A percentile compares a stretch with the other conserved stretches of the same genome.
Evolutionary conservation across 2,113 vertebrate genomes (phyloP).

Genomic region (Rhinolophus ferrumequinum): DNA sequence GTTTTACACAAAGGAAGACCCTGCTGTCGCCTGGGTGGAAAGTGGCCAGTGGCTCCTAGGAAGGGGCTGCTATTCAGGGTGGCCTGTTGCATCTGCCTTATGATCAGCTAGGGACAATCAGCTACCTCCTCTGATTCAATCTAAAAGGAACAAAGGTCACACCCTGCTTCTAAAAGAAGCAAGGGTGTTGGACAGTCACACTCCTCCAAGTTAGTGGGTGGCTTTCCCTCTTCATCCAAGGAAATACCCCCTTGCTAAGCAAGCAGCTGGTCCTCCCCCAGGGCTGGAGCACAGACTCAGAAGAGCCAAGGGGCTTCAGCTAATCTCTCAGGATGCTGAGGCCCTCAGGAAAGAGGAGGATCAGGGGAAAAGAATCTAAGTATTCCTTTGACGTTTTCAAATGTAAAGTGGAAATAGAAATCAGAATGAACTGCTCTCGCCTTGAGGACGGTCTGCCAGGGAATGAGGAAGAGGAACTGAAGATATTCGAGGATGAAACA

Average conservation of each 20-base stretch:
- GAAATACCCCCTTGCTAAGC: neutral
- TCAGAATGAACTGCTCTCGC: neutral
- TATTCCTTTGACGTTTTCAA: conserved; percentile 51
- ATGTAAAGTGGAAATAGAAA: conserved; percentile 2
- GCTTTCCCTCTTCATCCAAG: neutral
- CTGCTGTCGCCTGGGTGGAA: neutral
- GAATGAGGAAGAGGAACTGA: conserved; percentile 1
- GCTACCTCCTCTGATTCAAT: neutral
- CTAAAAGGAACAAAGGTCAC: neutral
- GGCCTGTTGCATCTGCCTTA: neutral
- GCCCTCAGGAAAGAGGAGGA: conserved; percentile 34
- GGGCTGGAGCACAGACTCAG: neutral
- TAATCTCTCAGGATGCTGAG: conserved; percentile 17
- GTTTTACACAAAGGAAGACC: conserved; percentile 22
- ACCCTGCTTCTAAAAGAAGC: neutral
- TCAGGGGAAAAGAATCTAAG: neutral
- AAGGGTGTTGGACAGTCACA: neutral
- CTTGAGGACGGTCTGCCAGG: conserved; percentile 31
- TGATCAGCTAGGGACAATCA: neutral
- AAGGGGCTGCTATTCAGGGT: neutral
- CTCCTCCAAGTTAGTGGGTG: neutral
- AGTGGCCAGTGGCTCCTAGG: neutral
- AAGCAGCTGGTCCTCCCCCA: neutral
- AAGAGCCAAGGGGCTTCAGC: conserved; percentile 42
- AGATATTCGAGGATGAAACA: neutral